phyloP scores from a whole-genome alignment of 2,797 vertebrate genomes.

The Martes flavigula region DNA sequence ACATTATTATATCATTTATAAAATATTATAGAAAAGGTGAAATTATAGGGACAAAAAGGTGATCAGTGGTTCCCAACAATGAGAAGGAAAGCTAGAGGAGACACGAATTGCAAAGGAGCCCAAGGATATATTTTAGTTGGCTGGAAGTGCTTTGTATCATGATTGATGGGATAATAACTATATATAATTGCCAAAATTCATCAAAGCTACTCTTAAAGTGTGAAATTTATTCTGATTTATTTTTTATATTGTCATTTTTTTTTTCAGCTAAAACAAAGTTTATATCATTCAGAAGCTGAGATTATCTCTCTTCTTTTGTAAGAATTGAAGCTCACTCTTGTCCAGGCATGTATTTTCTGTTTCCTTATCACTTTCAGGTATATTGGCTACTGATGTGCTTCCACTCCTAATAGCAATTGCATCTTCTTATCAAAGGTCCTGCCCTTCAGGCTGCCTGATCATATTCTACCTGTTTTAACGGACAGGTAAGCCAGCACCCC shows the following conservation, averaged over 20 bases:
- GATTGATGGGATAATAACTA: not conserved
- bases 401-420: not conserved
- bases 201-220: not conserved
- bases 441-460: not conserved
- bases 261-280: not conserved
- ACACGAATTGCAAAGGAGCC: not conserved
- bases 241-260: not conserved
- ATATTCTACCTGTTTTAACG: not conserved
- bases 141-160: not conserved
- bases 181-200: not conserved
- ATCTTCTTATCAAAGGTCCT: not conserved
- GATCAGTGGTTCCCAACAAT: not conserved
- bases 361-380: not conserved
- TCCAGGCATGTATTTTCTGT: not conserved
- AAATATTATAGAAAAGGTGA: not conserved
- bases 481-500: not conserved
- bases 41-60: not conserved
- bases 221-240: not conserved
- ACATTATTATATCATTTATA: not conserved
- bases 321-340: not conserved
- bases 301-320: not conserved
- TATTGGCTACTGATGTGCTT: not conserved
- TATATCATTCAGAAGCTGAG: not conserved
- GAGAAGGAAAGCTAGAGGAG: not conserved
- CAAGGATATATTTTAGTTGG: not conserved